Base-by-base conservation (phyloP, 1,140 invertebrate genomes). In the Drosophila rufa region DNA sequence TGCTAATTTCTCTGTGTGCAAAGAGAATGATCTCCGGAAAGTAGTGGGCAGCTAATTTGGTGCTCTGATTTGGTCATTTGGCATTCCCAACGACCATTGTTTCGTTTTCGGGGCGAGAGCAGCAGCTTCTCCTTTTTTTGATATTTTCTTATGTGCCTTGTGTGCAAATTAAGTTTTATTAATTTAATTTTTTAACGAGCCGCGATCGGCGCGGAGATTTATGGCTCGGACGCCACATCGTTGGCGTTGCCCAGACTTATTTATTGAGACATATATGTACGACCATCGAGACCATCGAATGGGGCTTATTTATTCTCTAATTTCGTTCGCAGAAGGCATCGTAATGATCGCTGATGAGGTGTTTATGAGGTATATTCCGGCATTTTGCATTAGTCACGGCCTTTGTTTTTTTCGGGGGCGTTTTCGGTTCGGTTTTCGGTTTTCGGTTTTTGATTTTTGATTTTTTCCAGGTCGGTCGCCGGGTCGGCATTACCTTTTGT, bases 151-250 rank as follows among this genome's bases (percentile, higher is more conserved):
- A 62, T 74, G 66, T 42, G 57, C 48, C 56, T 64, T 66, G 61
- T 80, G 67, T 74, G 83, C 79, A 80, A 87, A 87, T 87, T 87
- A 87, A 89, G 80, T 87, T 84, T 87, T 87, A 87, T 87, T 87
- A 89, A 87, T 87, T 87, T 87, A 89, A 84, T 84, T 87, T 83
- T 83, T 89, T 87, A 89, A 87, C 84, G 84, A 87, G 84, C 77
- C 65, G 60, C 73, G 84, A 80, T 89, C 83, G 80, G 25, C 36
- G 38, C 22, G 36, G 27, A 87, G 84, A 87, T 87, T 87, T 87
- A 87, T 81, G 42, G 45, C 14, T 48, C 25, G 19, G 36, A 60
- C 33, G 61, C 17, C 66, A 12, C 45, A 22, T 60, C 61, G 60
- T 67, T 79, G 51, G 38, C 76, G 66, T 80, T 57, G 42, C 25